These are phyloP conservation scores for Abrostola tripartita DNA, from an alignment of 2,888 invertebrate species.

Conservation along the genomic window DNA sequence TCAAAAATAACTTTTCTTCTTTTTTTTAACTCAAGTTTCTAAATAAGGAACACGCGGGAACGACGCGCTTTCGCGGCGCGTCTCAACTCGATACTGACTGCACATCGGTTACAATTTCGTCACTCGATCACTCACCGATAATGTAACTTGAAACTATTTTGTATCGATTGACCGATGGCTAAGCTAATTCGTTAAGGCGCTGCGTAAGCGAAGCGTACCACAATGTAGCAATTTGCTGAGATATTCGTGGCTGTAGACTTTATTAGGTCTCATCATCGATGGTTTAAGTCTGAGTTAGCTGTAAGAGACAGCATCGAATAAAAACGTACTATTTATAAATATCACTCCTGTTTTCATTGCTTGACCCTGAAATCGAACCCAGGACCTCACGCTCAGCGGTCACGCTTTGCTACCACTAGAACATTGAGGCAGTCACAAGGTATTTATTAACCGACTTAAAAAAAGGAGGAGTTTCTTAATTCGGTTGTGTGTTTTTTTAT, in stretches of 20 bases:
- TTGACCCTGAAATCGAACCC: neutral
- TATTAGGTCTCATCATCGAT: neutral
- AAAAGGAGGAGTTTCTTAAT: too few species aligned
- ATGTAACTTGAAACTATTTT: constrained; percentile 64
- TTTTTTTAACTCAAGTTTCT: constrained; percentile 18
- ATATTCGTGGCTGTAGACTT: too few species aligned
- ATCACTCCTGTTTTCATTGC: too few species aligned
- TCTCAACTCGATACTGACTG: constrained; percentile 63
- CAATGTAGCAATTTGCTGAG: neutral
- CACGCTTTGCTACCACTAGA: too few species aligned
- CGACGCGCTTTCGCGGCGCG: constrained; percentile 67
- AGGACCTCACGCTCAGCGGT: too few species aligned
- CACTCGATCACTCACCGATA: constrained; percentile 63
- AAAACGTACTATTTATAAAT: too few species aligned
- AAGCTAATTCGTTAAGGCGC: constrained; percentile 31
- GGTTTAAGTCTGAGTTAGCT: too few species aligned
- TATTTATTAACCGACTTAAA: too few species aligned
- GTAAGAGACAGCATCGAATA: too few species aligned
- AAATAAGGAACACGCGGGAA: constrained; percentile 45
- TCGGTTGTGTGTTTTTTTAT: too few species aligned
- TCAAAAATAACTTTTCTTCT: constrained; percentile 26
- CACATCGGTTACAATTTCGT: constrained; percentile 65
- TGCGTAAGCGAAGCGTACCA: constrained; percentile 22
- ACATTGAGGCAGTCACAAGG: too few species aligned
- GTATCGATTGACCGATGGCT: constrained; percentile 52